These are phyloP conservation scores for Heliocidaris erythrogramma DNA, from an alignment of 35 echinoderm and acorn worm genomes.

Conservation along the genomic window DNA sequence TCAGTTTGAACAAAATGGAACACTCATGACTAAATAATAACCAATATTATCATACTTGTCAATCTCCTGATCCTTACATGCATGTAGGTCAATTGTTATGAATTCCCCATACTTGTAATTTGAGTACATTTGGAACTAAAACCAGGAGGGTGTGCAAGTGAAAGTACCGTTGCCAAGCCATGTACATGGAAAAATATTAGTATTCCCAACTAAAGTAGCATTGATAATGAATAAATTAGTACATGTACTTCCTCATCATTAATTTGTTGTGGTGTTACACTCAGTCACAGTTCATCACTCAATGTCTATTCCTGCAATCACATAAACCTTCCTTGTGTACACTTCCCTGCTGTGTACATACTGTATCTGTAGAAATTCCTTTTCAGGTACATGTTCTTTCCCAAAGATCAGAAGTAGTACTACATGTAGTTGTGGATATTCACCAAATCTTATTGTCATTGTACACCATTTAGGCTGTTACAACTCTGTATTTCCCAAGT, in stretches of 20 bases:
- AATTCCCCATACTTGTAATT: not conserved
- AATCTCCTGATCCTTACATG: not conserved
- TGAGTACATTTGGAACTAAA: not conserved
- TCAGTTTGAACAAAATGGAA: not conserved
- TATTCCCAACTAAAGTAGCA: not conserved
- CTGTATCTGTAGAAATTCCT: no score
- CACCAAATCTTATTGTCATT: not conserved
- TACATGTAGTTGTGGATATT: not conserved
- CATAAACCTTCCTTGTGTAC: not conserved
- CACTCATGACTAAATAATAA: not conserved
- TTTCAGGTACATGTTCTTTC: no score
- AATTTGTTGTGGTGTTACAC: not conserved
- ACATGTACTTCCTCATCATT: not conserved
- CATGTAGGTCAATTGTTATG: not conserved
- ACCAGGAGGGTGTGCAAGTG: not conserved
- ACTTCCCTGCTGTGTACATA: not conserved
- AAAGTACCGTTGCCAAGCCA: not conserved
- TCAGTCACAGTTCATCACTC: not conserved
- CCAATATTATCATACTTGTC: not conserved
- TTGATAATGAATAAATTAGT: not conserved
- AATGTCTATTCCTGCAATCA: not conserved
- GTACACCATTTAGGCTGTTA: not conserved
- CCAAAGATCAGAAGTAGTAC: constrained; percentile 4
- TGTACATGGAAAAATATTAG: not conserved
- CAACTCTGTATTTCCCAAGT: not conserved